Conservation (phyloP, 1,140 invertebrate genomes). For the Camponotus vicinus region DNA sequence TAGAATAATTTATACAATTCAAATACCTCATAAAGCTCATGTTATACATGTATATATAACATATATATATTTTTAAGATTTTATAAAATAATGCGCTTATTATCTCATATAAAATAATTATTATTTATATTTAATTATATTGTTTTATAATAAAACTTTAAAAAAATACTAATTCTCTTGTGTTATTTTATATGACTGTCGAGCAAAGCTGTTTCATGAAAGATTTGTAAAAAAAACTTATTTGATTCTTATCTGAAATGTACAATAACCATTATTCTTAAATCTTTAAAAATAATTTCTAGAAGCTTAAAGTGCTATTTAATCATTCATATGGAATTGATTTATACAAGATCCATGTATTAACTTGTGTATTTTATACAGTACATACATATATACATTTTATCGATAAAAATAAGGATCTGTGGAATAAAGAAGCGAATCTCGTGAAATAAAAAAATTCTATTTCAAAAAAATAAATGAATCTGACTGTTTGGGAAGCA, state of each 20-base stretch:
- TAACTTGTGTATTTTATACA: neutral
- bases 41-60: too few relatives aligned
- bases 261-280: neutral
- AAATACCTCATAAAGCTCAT: neutral
- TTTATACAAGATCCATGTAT: conserved; percentile 19
- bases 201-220: conserved; percentile 25
- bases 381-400: too few relatives aligned
- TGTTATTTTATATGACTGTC: neutral
- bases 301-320: conserved; percentile 10
- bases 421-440: too few relatives aligned
- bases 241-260: conserved; percentile 35
- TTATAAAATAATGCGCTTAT: conserved; percentile 30
- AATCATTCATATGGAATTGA: conserved; percentile 39
- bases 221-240: conserved; percentile 35
- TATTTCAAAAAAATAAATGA: too few relatives aligned
- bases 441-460: too few relatives aligned
- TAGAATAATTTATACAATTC: neutral
- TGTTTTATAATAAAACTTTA: conserved; percentile 29
- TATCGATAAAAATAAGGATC: neutral
- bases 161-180: too few relatives aligned
- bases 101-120: conserved; percentile 31
- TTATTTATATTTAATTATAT: too few relatives aligned
- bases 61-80: conserved; percentile 32
- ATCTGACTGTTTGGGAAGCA: too few relatives aligned
- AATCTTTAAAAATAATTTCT: conserved; percentile 37